Base-by-base conservation (phyloP, 2,113 vertebrate species). In the Numida meleagris region DNA sequence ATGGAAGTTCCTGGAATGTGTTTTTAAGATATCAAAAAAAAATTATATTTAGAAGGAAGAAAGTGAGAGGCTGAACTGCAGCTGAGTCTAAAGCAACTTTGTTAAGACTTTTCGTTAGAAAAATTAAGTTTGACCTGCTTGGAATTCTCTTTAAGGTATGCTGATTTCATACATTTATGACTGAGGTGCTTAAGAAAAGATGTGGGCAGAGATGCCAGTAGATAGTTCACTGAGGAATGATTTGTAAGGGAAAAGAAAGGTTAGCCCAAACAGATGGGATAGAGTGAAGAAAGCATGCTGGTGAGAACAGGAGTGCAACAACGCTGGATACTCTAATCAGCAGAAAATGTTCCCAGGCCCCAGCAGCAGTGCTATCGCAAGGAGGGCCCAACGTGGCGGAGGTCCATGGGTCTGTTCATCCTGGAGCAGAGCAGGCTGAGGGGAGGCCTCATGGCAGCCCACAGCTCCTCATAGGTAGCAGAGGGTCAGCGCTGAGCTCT, bases 1-100 rank as follows among this genome's bases (percentile, higher is more conserved):
- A 72, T 81, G 88, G 89, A 86, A 81, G 87, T 90, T 91, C 85
- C 72, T 81, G 79, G 82, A 96, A 86, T 61, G 88, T 57, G 46
- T 40, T 86, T 90, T 90, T 72, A 78, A 82, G 80, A 50, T 53
- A 83, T 18, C 15, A 55, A 33, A 33, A 77, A 80, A 86, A 83
- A 59, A 66, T 65, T 21, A 10, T 57, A 5, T 71, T 89, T 94
- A 67, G 38, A 75, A 80, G 25, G 23, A 70, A 67, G 33, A 85
- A 79, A 89, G 27, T 23, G 68, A 86, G 61, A 75, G 48, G 63
- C 61, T 78, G 85, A 96, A 18, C 7, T 31, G 12, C 65, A 78
- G 25, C 46, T 61, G 73, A 88, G 51, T 40, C 65, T 88, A 71
- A 67, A 78, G 27, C 16, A 84, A 19, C 20, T 5, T 3, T 23